Percentiles rank a stretch among this genome's conserved stretches.
These are phyloP conservation scores for Cistogaster globosa DNA, from an alignment of 2,888 invertebrate genomes.

Conservation along the genomic window DNA sequence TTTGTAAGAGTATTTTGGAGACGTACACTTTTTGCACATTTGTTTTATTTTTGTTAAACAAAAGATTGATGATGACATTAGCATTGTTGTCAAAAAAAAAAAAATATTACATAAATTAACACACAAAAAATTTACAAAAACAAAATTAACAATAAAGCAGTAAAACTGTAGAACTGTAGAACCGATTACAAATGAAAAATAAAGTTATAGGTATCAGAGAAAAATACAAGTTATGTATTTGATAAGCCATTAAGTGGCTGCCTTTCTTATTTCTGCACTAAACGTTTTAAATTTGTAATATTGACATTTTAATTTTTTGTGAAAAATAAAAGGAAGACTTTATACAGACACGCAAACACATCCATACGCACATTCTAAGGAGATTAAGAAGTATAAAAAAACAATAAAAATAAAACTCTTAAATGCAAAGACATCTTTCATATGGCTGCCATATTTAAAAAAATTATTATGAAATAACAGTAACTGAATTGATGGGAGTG, in stretches of 20 bases:
- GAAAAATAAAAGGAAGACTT: not conserved
- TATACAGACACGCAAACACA: not conserved
- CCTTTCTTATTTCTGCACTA: conserved; percentile 59
- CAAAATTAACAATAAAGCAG: conserved; percentile 51
- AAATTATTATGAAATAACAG: not conserved
- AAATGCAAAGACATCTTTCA: not conserved
- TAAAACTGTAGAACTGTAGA: not conserved
- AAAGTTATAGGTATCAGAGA: conserved; percentile 43
- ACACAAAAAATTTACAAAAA: conserved; percentile 16
- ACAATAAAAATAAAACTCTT: not conserved
- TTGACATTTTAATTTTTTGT: conserved; percentile 80
- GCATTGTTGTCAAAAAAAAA: conserved; percentile 78
- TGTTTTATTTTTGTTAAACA: conserved; percentile 70
- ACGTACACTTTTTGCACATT: conserved; percentile 35
- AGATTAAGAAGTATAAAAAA: conserved; percentile 24
- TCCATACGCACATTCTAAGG: conserved; percentile 2
- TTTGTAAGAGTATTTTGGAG: not conserved
- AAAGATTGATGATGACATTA: conserved; percentile 82
- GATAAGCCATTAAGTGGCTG: conserved; percentile 74
- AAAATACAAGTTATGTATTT: conserved; percentile 61
- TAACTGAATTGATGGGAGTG: not conserved
- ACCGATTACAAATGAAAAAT: conserved; percentile 32
- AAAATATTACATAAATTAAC: conserved; percentile 64
- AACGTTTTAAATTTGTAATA: conserved; percentile 79
- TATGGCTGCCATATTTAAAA: conserved; percentile 10